Percentiles rank a stretch among this genome's conserved stretches.
These are phyloP conservation scores for Mycalesis mineus DNA, from an alignment of 2,888 invertebrate genomes.

Conservation along the genomic window DNA sequence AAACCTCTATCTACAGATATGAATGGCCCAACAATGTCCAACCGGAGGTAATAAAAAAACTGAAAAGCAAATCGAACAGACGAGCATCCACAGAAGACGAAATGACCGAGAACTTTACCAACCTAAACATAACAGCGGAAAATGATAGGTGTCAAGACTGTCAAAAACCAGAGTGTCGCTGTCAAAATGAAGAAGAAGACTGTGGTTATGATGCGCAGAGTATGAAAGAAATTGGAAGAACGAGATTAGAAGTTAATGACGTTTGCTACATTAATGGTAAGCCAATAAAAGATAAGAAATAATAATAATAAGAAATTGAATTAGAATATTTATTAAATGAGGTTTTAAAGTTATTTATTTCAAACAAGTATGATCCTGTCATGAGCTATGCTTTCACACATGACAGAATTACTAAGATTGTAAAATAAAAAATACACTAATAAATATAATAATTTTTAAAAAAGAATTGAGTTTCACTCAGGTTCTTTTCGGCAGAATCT, in stretches of 20 bases:
- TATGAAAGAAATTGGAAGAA: slow-evolving; percentile 82
- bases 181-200: slow-evolving; percentile 25
- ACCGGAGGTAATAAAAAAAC: slow-evolving; percentile 60
- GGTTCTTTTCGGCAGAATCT: too few species aligned
- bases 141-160: slow-evolving; percentile 36
- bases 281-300: too few species aligned
- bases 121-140: slow-evolving; percentile 23
- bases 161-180: neutral
- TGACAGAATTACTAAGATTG: too few species aligned
- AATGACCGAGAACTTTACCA: slow-evolving; percentile 29
- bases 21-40: slow-evolving; percentile 83
- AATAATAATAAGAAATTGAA: too few species aligned
- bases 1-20: slow-evolving; percentile 71
- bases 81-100: slow-evolving; percentile 43
- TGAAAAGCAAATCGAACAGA: slow-evolving; percentile 44
- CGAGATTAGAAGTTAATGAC: slow-evolving; percentile 83
- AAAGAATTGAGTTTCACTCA: too few species aligned
- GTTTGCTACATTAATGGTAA: slow-evolving; percentile 98
- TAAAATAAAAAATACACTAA: too few species aligned
- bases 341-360: too few species aligned
- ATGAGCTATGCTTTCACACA: too few species aligned
- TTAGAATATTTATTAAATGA: too few species aligned
- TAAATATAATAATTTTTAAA: too few species aligned
- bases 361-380: too few species aligned
- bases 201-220: slow-evolving; percentile 59